A percentile compares a stretch with the other conserved stretches of the same genome.
Evolutionary conservation across 2,888 invertebrate genomes (phyloP).

Genomic region (Drosophila macrospina): DNA sequence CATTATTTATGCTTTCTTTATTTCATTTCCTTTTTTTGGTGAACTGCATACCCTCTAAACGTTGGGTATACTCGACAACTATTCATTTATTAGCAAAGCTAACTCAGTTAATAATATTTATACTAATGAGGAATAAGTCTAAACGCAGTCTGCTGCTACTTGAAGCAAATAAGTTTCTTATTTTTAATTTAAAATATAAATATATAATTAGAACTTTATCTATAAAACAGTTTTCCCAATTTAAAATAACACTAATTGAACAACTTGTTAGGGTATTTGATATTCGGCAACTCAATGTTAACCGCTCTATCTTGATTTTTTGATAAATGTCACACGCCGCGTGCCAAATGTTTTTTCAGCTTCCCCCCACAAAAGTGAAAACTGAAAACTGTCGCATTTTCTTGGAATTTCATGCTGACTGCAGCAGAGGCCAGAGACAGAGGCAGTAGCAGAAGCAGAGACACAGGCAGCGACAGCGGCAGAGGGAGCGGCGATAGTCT

Average conservation of each 20-base stretch:
- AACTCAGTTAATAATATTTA: too few relatives aligned
- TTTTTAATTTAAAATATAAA: too few relatives aligned
- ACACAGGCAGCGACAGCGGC: constrained; percentile 1
- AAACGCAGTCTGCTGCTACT: too few relatives aligned
- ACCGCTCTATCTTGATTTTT: constrained; percentile 40
- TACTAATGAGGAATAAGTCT: too few relatives aligned
- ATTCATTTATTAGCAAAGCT: too few relatives aligned
- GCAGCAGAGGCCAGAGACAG: constrained; percentile 31
- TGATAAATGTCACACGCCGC: constrained; percentile 79
- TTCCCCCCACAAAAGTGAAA: constrained; percentile 28
- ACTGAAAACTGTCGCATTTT: constrained; percentile 70
- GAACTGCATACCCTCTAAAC: too few relatives aligned
- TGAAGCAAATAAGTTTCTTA: too few relatives aligned
- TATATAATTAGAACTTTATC: too few relatives aligned
- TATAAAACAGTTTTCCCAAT: too few relatives aligned
- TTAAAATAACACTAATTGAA: not conserved
- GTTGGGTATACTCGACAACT: too few relatives aligned
- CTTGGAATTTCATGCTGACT: constrained; percentile 64
- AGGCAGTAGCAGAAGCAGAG: constrained; percentile 10
- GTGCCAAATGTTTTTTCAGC: constrained; percentile 59
- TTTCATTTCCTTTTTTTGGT: constrained; percentile 3
- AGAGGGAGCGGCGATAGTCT: constrained; percentile 40
- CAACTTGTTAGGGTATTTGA: not conserved
- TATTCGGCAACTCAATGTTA: not conserved
- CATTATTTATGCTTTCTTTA: constrained; percentile 42